Base-by-base conservation (phyloP, 1,140 invertebrate species). In the Laupala kohalensis region DNA sequence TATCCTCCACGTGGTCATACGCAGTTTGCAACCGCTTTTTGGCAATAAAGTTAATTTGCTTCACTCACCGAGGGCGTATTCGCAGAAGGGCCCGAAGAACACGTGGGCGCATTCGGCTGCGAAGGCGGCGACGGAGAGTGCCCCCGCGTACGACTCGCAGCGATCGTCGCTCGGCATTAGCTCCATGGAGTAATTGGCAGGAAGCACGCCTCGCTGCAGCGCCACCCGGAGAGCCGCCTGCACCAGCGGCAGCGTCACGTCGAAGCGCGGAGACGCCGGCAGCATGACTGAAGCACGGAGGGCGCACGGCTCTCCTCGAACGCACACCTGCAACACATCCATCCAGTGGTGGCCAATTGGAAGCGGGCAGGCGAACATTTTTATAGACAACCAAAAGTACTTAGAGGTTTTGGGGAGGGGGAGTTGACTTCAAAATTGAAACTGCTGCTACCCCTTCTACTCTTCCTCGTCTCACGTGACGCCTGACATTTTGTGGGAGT, bases 81-180 rank as follows among this genome's bases (percentile, higher is more conserved):
- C 90, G 75, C 90, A 92, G 0, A 86, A 84, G 2, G 89, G 89
- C 13, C 90, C 90, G 69, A 92, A 86, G 72, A 91, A 88, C 2
- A 91, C 84, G 75, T 91, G 88, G 0, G 88, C 85, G 78, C 88
- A 90, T 62, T 78, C 77, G 73, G 84, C 83, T 24, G 37, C 37
- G 37, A 53, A 53, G 37, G 37, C 37, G 37, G 37, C 37, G 37
- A 53, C 37, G 37, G 37, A 85, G 80, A 23, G 82, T 86, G 75
- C 88, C 88, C 6, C 86, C 86, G 74, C 90, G 86, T 73, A 91
- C 88, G 1, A 87, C 85, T 89, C 87, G 74, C 90, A 92, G 27
- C 83, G 81, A 75, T 90, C 90, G 77, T 91, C 87, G 72, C 86
- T 83, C 5, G 83, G 79, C 66, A 83, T 76, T 81, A 87, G 88